Conservation (phyloP, 2,113 vertebrate species). For the Catagonus wagneri region DNA sequence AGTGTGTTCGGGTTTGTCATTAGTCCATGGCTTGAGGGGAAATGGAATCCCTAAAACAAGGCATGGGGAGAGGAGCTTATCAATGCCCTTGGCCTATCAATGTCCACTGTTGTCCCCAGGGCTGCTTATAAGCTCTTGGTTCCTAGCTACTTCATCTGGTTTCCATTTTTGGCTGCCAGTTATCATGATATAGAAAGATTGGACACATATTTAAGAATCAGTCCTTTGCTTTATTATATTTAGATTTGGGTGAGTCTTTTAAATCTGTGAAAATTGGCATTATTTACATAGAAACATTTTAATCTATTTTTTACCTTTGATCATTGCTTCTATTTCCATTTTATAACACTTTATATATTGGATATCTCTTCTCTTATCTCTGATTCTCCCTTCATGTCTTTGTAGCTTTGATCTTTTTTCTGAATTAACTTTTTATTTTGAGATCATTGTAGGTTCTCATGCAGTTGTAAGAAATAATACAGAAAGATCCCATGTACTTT, state of each 20-base stretch:
- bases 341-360: background rate
- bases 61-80: background rate
- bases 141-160: background rate
- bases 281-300: slow-evolving; percentile 36
- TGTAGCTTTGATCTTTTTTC: slow-evolving; percentile 23
- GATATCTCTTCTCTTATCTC: background rate
- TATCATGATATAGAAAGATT: background rate
- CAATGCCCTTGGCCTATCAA: background rate
- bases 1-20: background rate
- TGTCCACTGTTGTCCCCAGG: background rate
- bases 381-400: background rate
- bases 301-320: slow-evolving; percentile 46
- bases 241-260: slow-evolving; percentile 34
- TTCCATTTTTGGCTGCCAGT: background rate
- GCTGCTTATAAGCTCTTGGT: background rate
- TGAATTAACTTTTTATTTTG: slow-evolving; percentile 34
- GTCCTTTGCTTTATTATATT: background rate
- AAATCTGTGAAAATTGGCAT: slow-evolving; percentile 26
- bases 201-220: slow-evolving; percentile 10
- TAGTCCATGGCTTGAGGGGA: background rate
- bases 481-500: background rate
- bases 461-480: background rate
- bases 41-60: background rate
- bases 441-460: background rate
- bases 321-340: slow-evolving; percentile 19